Base-by-base conservation (phyloP, 2,797 vertebrate species). In the Danio kyathit region DNA sequence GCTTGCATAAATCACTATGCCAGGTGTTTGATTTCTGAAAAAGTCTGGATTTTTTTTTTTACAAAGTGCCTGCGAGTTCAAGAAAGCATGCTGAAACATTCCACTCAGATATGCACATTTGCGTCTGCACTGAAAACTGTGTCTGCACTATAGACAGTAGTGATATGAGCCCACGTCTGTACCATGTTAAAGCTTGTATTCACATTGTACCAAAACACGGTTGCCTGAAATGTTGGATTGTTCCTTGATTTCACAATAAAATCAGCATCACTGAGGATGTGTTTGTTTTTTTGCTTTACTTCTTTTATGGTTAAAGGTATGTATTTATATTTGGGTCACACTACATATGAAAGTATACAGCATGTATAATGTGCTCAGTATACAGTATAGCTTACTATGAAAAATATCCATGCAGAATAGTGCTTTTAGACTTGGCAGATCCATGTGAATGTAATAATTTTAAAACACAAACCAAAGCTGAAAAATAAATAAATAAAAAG, bases 171-270 rank as follows among this genome's bases (percentile, higher is more conserved):
- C 43, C 6, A 64, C 40, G 13, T 74, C 59, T 80, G 66, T 73
- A 56, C 71, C 52, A 64, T 7, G 17, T 75, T 64, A 10, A 19
- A 75, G 14, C 2, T 46, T 46, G 13, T 17, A 38, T 74, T 76
- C 43, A 59, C 74, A 54, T 74, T 77, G 57, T 49, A 51, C 70
- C 56, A 17, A 76, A 61, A 64, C 61, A 72, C 17, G 2, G 44
- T 54, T 52, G 48, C 63, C 51, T 64, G 56, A 49, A 52, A 40
- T 56, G 56, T 75, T 83, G 21, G 43, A 61, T 84, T 85, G 69
- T 61, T 83, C 40, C 0, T 29, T 4, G 56, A 41, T 86, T 88
- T 85, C 87, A 21, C 67, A 90, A 92, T 90, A 89, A 92, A 91
- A 81, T 38, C 44, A 57, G 70, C 70, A 83, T 70, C 64, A 80